Evolutionary conservation across 2,113 vertebrate genomes (phyloP).

Genomic region (Boulengeromyrus knoepffleri): DNA sequence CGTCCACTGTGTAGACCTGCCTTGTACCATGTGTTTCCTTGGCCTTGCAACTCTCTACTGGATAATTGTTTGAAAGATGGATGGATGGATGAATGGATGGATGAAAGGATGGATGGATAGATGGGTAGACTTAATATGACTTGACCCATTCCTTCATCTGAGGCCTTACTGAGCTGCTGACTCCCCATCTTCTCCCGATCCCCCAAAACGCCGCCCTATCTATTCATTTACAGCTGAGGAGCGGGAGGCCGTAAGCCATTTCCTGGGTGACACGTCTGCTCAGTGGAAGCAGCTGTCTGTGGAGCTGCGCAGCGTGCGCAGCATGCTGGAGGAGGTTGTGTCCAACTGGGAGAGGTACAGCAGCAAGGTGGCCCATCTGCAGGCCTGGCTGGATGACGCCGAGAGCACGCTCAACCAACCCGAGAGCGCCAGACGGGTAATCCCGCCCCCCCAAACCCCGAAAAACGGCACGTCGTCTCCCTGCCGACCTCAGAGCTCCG

Average conservation of each 20-base stretch:
- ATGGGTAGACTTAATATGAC: not conserved
- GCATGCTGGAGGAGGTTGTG: slow-evolving; percentile 91
- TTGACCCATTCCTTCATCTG: not conserved
- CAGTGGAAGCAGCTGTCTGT: slow-evolving; percentile 89
- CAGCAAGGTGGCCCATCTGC: slow-evolving; percentile 73
- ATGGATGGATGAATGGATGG: not conserved
- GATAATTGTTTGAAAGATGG: not conserved
- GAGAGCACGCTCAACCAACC: slow-evolving; percentile 77
- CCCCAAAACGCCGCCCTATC: not conserved
- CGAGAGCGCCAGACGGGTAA: slow-evolving; percentile 78
- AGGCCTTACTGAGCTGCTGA: not conserved
- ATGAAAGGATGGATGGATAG: not conserved
- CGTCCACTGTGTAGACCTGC: not conserved
- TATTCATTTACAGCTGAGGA: slow-evolving; percentile 67
- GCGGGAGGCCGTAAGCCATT: slow-evolving; percentile 75
- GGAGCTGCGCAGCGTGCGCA: slow-evolving; percentile 83
- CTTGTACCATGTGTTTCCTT: not conserved
- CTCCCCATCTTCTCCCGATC: no score
- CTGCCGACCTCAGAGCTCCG: not conserved
- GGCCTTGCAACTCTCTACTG: not conserved
- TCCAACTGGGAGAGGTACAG: slow-evolving; percentile 84
- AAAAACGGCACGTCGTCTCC: not conserved
- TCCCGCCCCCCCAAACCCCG: no score
- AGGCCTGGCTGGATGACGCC: slow-evolving; percentile 88
- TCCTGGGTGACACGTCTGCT: slow-evolving; percentile 80